These are phyloP conservation scores for Macrotus californicus DNA, from an alignment of 2,113 vertebrate species.

Conservation along the genomic window DNA sequence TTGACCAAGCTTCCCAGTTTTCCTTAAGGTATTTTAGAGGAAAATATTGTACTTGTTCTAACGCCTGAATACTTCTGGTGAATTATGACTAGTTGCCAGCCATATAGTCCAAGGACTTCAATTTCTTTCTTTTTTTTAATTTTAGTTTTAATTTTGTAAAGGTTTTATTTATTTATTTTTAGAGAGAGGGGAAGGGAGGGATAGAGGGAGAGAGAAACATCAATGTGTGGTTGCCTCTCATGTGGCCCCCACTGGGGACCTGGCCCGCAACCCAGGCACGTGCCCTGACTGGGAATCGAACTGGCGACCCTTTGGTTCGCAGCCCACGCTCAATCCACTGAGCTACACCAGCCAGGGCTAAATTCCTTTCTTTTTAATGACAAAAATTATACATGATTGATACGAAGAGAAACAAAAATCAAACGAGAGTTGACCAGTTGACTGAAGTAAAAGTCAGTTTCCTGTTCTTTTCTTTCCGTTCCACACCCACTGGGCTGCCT, in stretches of 20 bases:
- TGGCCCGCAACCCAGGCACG: too few relatives aligned
- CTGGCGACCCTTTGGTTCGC: too few relatives aligned
- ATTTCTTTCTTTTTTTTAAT: constrained; percentile 29
- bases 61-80: constrained; percentile 52
- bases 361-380: constrained; percentile 29
- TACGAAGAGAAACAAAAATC: constrained; percentile 24
- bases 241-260: too few relatives aligned
- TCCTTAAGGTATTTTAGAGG: constrained; percentile 60
- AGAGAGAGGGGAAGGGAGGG: too few relatives aligned
- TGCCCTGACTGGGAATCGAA: too few relatives aligned
- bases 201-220: too few relatives aligned
- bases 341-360: too few relatives aligned
- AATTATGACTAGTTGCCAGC: constrained; percentile 72
- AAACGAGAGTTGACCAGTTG: background rate
- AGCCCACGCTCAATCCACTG: too few relatives aligned
- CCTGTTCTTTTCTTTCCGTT: background rate
- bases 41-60: constrained; percentile 58
- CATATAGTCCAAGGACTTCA: constrained; percentile 38
- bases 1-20: constrained; percentile 48
- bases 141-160: too few relatives aligned
- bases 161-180: too few relatives aligned
- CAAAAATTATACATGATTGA: constrained; percentile 53
- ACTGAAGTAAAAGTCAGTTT: background rate
- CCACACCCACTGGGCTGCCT: background rate
- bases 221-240: too few relatives aligned